These are phyloP conservation scores for Forbesichthys papilliferus DNA, from an alignment of 2,113 vertebrate genomes.

Conservation along the genomic window DNA sequence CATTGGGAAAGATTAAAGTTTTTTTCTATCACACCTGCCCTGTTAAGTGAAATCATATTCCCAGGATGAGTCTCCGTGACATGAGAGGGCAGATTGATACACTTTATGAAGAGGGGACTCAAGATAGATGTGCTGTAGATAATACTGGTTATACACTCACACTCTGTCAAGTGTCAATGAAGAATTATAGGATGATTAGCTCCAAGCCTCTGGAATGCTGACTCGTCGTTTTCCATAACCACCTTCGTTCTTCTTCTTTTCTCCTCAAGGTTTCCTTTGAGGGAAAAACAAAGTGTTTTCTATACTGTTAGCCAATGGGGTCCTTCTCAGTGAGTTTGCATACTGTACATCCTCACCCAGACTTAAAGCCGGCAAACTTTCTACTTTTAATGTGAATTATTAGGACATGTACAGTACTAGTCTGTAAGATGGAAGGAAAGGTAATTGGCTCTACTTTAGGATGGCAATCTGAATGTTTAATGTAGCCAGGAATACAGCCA, in stretches of 20 bases:
- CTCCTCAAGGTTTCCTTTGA: slow-evolving; percentile 33
- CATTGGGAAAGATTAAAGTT: slow-evolving; percentile 7
- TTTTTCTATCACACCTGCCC: not conserved
- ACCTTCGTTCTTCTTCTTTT: slow-evolving; percentile 36
- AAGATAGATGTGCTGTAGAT: no score
- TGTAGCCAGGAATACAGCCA: no score
- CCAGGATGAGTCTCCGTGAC: slow-evolving; percentile 17
- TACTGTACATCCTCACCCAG: slow-evolving; percentile 35
- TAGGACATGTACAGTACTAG: not conserved
- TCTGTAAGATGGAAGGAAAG: not conserved
- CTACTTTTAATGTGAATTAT: slow-evolving; percentile 24
- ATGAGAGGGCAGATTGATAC: slow-evolving; percentile 20
- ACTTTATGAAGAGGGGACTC: not conserved
- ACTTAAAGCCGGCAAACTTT: slow-evolving; percentile 31
- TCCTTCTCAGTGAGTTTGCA: not conserved
- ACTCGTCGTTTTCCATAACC: slow-evolving; percentile 59
- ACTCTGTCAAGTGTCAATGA: slow-evolving; percentile 35
- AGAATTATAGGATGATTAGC: slow-evolving; percentile 51
- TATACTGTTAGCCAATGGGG: not conserved
- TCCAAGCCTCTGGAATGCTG: slow-evolving; percentile 66
- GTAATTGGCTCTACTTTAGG: not conserved
- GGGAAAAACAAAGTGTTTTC: slow-evolving; percentile 28
- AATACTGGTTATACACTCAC: not conserved
- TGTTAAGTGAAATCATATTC: slow-evolving; percentile 14
- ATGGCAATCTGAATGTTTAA: not conserved